These are phyloP conservation scores for Bradypus variegatus DNA, from an alignment of 2,797 vertebrate genomes.

Conservation along the genomic window DNA sequence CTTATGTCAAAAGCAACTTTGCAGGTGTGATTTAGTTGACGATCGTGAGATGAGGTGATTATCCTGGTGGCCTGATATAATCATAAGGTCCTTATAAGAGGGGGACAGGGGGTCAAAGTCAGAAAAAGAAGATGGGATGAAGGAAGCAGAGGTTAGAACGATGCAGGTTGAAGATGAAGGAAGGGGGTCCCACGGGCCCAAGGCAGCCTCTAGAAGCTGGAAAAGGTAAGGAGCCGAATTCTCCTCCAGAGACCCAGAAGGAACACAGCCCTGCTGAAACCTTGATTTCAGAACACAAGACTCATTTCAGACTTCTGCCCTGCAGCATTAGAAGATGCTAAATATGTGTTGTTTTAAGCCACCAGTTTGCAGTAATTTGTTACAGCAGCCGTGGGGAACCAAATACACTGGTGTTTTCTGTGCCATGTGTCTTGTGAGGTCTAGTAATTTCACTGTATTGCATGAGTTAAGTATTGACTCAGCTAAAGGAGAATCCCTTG, in stretches of 20 bases:
- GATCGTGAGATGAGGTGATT: not conserved
- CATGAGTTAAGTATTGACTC: accelerated
- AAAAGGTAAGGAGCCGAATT: not conserved
- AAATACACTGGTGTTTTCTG: not conserved
- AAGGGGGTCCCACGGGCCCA: not conserved
- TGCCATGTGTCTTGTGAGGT: not conserved
- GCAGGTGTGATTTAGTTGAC: not conserved
- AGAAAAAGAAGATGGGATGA: not conserved
- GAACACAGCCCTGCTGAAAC: not conserved
- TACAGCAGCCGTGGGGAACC: not conserved
- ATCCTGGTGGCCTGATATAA: no score
- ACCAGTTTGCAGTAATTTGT: not conserved
- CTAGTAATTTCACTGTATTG: not conserved
- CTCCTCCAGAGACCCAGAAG: not conserved
- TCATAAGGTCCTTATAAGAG: not conserved
- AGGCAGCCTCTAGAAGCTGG: not conserved
- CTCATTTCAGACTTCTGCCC: not conserved
- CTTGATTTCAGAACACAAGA: not conserved
- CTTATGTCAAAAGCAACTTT: not conserved
- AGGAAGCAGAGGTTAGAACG: no score
- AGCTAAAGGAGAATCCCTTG: not conserved
- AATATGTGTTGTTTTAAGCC: not conserved
- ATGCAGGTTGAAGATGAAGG: not conserved
- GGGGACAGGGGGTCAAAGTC: not conserved
- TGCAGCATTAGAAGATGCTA: not conserved